A percentile compares a stretch with the other conserved stretches of the same genome.
phyloP scores from a whole-genome alignment of 2,113 vertebrate genomes.

The Gracilinanus agilis region DNA sequence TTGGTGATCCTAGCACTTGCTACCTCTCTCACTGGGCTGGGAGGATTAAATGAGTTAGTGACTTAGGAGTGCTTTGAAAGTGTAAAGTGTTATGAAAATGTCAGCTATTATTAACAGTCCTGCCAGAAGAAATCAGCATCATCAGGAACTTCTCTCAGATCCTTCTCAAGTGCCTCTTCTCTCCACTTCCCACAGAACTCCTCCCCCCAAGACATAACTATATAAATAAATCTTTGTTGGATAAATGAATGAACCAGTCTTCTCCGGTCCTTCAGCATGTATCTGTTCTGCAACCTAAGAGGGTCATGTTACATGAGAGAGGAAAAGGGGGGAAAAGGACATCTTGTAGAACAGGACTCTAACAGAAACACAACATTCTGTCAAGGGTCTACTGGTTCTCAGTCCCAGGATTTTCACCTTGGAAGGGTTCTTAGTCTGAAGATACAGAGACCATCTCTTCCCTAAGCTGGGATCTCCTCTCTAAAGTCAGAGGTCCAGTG shows the following conservation, averaged over 20 bases:
- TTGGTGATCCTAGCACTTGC: background rate
- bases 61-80: background rate
- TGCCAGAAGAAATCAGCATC: constrained; percentile 33
- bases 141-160: background rate
- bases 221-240: background rate
- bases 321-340: constrained; percentile 33
- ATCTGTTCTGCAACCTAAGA: constrained; percentile 48
- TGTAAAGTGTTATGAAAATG: background rate
- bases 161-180: constrained; percentile 6
- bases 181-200: constrained; percentile 5
- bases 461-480: background rate
- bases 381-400: constrained; percentile 22
- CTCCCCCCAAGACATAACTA: background rate
- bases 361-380: constrained; percentile 52
- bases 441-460: background rate
- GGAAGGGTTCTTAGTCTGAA: background rate
- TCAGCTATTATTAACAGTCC: background rate
- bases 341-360: constrained; percentile 58
- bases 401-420: constrained; percentile 31
- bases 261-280: constrained; percentile 32
- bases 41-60: background rate
- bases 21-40: background rate
- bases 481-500: background rate
- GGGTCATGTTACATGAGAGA: background rate
- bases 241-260: constrained; percentile 27